Evolutionary conservation across 2,888 invertebrate species (phyloP).

Genomic region (Lordiphosa fenestrarum): DNA sequence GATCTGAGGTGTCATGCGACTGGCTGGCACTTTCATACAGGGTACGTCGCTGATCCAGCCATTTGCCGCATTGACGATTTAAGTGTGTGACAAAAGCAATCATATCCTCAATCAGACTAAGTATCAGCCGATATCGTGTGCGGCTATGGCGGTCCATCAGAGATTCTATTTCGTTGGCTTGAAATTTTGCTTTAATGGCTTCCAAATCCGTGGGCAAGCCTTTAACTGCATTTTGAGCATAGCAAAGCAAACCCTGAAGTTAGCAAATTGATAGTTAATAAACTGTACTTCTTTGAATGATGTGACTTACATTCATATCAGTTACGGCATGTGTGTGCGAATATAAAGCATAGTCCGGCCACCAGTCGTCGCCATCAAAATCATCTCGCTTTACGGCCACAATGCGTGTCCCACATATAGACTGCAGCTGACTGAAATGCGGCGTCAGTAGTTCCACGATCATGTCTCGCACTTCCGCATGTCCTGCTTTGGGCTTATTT

Average conservation of each 20-base stretch:
- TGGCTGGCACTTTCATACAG: constrained; percentile 5
- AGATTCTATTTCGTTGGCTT: constrained; percentile 7
- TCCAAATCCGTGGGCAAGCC: constrained; percentile 17
- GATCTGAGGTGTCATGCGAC: constrained; percentile 15
- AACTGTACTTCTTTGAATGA: neutral
- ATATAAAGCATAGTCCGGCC: constrained; percentile 38
- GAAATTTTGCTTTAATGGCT: constrained; percentile 14
- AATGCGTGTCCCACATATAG: constrained; percentile 23
- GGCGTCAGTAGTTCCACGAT: constrained; percentile 36
- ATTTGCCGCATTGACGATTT: constrained; percentile 4
- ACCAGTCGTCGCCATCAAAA: constrained; percentile 30
- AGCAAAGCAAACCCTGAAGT: constrained; percentile 21
- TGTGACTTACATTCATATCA: constrained; percentile 42
- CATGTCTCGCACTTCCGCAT: constrained; percentile 12
- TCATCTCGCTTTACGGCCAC: constrained; percentile 8
- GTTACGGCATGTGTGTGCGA: constrained; percentile 29
- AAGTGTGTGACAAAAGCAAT: constrained; percentile 16
- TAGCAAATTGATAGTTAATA: no score
- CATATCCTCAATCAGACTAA: constrained; percentile 32
- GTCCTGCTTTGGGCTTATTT: constrained; percentile 2
- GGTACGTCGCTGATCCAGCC: constrained; percentile 16
- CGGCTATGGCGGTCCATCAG: neutral
- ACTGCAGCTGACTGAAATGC: constrained; percentile 10
- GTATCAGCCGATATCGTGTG: constrained; percentile 15
- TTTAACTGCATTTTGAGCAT: constrained; percentile 11